These are phyloP conservation scores for Buceros bicornis DNA, from an alignment of 2,797 vertebrate genomes.

Conservation along the genomic window DNA sequence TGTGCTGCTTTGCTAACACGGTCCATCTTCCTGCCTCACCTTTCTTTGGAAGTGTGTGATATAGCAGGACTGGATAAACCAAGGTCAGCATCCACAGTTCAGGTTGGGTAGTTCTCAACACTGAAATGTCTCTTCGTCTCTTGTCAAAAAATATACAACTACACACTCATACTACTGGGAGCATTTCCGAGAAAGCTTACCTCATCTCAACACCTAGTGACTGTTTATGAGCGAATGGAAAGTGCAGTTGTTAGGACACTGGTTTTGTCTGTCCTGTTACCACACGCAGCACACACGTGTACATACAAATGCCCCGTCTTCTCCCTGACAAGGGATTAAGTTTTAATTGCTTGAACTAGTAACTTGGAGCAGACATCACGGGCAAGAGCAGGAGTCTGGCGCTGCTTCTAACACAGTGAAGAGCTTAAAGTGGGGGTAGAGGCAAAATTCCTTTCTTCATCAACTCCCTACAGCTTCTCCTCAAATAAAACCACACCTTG, in stretches of 20 bases:
- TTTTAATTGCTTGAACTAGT: neutral
- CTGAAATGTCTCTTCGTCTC: neutral
- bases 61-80: neutral
- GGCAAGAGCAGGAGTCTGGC: neutral
- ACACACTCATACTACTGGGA: accelerated
- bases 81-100: neutral
- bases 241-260: neutral
- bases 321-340: neutral
- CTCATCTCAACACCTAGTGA: neutral
- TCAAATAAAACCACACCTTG: neutral
- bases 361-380: neutral
- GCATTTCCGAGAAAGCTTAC: neutral
- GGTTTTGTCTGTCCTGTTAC: neutral
- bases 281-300: neutral
- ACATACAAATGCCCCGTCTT: neutral
- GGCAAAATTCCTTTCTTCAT: neutral
- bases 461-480: neutral
- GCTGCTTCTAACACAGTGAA: neutral
- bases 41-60: neutral
- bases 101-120: neutral
- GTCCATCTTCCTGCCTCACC: neutral
- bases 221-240: neutral
- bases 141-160: too few relatives aligned
- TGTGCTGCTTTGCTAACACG: neutral
- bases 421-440: neutral